Evolutionary conservation across 1,140 invertebrate genomes (phyloP).

Genomic region (Conus ventricosus): DNA sequence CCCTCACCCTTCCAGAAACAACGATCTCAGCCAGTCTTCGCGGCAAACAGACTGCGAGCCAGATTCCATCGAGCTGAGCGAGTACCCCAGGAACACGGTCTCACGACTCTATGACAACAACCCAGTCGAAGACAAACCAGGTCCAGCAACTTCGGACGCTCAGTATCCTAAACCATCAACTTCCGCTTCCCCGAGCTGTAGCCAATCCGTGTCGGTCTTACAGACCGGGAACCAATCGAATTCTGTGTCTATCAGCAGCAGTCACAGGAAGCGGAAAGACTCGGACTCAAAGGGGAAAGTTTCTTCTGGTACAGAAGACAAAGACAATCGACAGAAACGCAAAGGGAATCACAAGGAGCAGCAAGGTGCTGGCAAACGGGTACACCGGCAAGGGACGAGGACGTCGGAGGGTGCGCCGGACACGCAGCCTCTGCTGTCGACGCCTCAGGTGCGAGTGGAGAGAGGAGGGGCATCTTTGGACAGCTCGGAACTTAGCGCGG

Average conservation of each 20-base stretch:
- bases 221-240: neutral
- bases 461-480: neutral
- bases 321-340: neutral
- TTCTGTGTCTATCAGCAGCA: constrained; percentile 11
- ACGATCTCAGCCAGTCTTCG: neutral
- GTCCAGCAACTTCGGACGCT: neutral
- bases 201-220: constrained; percentile 16
- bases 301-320: neutral
- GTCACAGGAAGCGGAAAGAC: constrained; percentile 5
- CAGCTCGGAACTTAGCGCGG: constrained; percentile 5
- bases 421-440: constrained; percentile 21
- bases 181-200: neutral
- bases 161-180: neutral
- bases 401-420: constrained; percentile 6
- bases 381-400: neutral
- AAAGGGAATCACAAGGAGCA: neutral
- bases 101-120: neutral
- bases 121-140: neutral
- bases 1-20: neutral
- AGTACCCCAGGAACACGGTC: neutral
- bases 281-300: neutral
- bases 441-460: neutral
- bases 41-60: neutral
- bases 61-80: neutral
- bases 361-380: neutral